A percentile compares a stretch with the other conserved stretches of the same genome.
These are phyloP conservation scores for rat (Rattus norvegicus) DNA, from an alignment of 2,113 vertebrate species.

Conservation along the genomic window DNA sequence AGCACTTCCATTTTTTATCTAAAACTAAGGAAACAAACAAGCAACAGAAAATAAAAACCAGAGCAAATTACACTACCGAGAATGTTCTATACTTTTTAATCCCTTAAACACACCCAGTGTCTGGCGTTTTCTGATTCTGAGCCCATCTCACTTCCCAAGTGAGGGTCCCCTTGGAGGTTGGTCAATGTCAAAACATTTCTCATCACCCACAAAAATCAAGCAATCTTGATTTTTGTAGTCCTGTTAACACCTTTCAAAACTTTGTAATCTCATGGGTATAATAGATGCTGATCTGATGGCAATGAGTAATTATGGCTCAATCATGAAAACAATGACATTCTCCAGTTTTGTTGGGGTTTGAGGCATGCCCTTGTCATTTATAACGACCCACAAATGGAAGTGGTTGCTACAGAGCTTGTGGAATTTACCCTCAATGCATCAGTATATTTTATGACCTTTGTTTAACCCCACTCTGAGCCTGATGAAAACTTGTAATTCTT, in stretches of 20 bases:
- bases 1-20: not conserved
- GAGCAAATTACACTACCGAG: not conserved
- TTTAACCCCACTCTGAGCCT: not conserved
- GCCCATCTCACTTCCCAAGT: not conserved
- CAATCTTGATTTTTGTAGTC: not conserved
- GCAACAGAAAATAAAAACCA: not conserved
- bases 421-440: not conserved
- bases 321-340: not conserved
- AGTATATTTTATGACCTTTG: not conserved
- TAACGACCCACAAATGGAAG: not conserved
- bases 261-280: not conserved
- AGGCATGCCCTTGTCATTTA: not conserved
- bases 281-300: not conserved
- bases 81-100: not conserved
- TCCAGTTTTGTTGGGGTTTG: not conserved
- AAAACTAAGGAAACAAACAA: not conserved
- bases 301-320: not conserved
- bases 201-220: not conserved
- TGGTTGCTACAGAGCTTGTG: not conserved
- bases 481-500: conserved; percentile 37
- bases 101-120: not conserved
- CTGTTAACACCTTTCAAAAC: not conserved
- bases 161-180: not conserved
- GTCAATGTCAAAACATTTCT: not conserved
- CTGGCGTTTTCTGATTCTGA: not conserved